Evolutionary conservation across 2,797 vertebrate species (phyloP).

Genomic region (Gallirallus australis): DNA sequence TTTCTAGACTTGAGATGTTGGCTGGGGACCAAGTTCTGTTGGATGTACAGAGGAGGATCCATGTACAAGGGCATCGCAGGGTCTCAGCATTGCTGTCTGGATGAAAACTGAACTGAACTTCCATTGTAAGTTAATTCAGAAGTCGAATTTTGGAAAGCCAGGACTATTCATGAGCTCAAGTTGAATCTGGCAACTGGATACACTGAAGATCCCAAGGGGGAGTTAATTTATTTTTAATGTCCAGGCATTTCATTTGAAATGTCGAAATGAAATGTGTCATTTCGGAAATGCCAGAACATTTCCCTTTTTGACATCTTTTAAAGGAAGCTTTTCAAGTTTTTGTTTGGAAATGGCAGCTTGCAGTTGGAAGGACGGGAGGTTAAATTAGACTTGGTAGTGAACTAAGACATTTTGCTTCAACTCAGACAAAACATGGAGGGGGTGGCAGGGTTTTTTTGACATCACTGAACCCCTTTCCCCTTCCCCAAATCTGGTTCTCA

Average conservation of each 20-base stretch:
- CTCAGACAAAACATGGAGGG: not conserved
- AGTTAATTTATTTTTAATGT: slow-evolving; percentile 57
- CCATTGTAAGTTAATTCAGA: not conserved
- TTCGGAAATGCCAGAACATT: slow-evolving; percentile 56
- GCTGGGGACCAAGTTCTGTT: not conserved
- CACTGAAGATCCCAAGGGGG: not conserved
- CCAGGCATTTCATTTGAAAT: slow-evolving; percentile 44
- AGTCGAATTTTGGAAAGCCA: not conserved
- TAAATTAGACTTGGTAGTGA: slow-evolving; percentile 12
- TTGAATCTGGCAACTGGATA: slow-evolving; percentile 38
- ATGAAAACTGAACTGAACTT: not conserved
- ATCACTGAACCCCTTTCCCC: rapidly evolving
- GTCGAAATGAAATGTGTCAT: slow-evolving; percentile 50
- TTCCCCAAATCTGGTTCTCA: not conserved
- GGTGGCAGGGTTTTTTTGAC: not conserved
- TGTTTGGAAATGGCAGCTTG: slow-evolving; percentile 4
- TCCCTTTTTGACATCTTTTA: slow-evolving; percentile 45
- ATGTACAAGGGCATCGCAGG: not conserved
- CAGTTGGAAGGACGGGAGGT: slow-evolving; percentile 13
- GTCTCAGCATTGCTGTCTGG: not conserved
- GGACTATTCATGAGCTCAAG: not conserved
- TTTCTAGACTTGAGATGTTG: not conserved
- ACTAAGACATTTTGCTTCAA: not conserved
- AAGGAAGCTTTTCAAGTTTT: slow-evolving; percentile 40
- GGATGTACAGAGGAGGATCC: not conserved